Conservation (phyloP, 1,140 invertebrate species). For the Holcopasites calliopsidis region DNA sequence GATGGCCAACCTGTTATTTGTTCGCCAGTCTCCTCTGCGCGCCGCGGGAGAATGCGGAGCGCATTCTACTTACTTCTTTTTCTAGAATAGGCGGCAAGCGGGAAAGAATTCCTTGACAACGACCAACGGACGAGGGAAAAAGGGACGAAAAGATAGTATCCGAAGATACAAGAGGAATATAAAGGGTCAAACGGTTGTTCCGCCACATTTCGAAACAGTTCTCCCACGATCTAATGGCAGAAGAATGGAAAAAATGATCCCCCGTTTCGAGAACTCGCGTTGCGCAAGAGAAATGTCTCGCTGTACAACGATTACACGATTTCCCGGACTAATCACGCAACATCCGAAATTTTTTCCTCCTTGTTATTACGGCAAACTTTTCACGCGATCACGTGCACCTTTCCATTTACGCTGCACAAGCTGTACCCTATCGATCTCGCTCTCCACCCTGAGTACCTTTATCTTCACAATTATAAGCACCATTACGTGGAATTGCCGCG, state of each 20-base stretch:
- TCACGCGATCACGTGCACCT: conserved; percentile 33
- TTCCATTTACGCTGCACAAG: not conserved
- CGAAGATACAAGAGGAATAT: no score
- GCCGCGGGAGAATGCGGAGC: conserved; percentile 21
- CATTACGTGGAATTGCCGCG: not conserved
- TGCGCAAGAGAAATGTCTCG: not conserved
- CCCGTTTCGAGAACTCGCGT: not conserved
- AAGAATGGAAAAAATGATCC: not conserved
- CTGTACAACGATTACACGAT: no score
- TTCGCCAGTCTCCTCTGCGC: conserved; percentile 24
- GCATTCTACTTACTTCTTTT: not conserved
- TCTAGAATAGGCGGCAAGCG: not conserved
- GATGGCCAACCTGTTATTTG: conserved; percentile 58
- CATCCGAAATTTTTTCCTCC: conserved; percentile 24
- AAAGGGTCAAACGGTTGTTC: not conserved
- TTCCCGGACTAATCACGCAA: conserved; percentile 30
- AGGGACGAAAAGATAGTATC: not conserved
- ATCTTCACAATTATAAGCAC: not conserved
- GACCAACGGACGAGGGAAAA: not conserved
- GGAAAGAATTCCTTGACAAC: not conserved
- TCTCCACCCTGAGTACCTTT: not conserved
- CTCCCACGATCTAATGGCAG: not conserved
- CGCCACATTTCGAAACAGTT: not conserved
- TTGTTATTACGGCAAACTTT: conserved; percentile 27
- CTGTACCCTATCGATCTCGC: not conserved